Evolutionary conservation across 2,113 vertebrate genomes (phyloP).

Genomic region (Empidonax traillii): DNA sequence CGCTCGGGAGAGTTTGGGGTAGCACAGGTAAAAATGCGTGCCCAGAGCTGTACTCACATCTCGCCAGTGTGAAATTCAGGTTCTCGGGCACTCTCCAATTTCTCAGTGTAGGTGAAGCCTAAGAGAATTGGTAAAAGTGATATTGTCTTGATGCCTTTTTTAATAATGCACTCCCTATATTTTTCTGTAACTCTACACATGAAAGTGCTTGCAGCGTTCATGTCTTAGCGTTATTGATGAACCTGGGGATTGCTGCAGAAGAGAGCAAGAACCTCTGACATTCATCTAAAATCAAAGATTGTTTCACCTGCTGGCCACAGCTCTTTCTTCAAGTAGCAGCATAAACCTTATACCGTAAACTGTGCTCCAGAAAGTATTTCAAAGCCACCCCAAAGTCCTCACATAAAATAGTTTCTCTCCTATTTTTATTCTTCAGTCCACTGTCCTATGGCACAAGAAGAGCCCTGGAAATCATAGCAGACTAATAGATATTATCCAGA

Average conservation of each 20-base stretch:
- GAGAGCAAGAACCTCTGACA: not conserved
- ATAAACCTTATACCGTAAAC: not conserved
- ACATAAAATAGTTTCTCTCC: constrained; percentile 6
- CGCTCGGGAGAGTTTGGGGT: not conserved
- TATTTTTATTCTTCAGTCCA: not conserved
- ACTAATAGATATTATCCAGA: not conserved
- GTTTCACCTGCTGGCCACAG: not conserved
- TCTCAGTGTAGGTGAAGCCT: not conserved
- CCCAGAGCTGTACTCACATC: not conserved
- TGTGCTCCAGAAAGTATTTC: not conserved
- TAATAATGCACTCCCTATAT: not conserved
- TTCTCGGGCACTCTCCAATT: not conserved
- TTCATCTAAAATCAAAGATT: not conserved
- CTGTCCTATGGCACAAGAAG: not conserved
- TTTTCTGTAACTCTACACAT: not conserved
- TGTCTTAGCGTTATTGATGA: not conserved
- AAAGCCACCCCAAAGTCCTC: not conserved
- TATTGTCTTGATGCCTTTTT: not conserved
- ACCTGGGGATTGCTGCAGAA: not conserved
- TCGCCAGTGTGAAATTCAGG: not conserved
- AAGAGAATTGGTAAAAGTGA: not conserved
- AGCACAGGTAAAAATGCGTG: not conserved
- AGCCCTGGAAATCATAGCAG: not conserved
- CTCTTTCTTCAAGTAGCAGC: not conserved
- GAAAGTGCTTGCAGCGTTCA: not conserved